A percentile compares a stretch with the other conserved stretches of the same genome.
phyloP scores from a whole-genome alignment of 2,797 vertebrate genomes.

The Acipenser ruthenus region DNA sequence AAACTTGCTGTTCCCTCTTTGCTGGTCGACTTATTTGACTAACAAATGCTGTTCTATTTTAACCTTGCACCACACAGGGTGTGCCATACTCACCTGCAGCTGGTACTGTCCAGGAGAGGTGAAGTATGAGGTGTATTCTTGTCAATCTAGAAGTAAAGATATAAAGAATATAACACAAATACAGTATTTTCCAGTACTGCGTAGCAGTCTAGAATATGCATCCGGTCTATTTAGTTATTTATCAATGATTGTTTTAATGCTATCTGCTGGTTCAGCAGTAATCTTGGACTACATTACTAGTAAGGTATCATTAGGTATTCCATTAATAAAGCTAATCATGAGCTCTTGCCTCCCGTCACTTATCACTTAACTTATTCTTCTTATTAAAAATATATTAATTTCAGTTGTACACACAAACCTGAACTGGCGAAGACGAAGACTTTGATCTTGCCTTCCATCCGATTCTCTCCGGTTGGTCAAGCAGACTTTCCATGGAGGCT shows the following conservation, averaged over 20 bases:
- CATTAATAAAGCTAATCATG: too few species aligned
- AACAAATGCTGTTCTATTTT: slow-evolving; percentile 11
- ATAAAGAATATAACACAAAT: neutral
- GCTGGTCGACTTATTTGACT: neutral
- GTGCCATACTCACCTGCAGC: neutral
- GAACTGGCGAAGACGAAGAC: slow-evolving; percentile 46
- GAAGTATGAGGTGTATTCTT: neutral
- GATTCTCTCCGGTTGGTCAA: slow-evolving; percentile 38
- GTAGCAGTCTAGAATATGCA: too few species aligned
- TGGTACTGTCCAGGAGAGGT: neutral
- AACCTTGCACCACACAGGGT: neutral
- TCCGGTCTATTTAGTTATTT: too few species aligned
- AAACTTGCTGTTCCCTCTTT: too few species aligned
- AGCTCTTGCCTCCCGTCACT: too few species aligned
- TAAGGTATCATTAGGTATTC: too few species aligned
- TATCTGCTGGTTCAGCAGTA: too few species aligned
- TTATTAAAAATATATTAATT: too few species aligned
- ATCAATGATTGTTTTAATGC: too few species aligned
- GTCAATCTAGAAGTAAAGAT: neutral
- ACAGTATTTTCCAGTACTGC: too few species aligned
- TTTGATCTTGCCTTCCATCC: slow-evolving; percentile 44
- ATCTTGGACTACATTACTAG: too few species aligned
- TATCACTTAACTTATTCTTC: neutral
- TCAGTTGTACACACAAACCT: slow-evolving; percentile 37
- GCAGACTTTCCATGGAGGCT: slow-evolving; percentile 48